Evolutionary conservation across 2,113 vertebrate genomes (phyloP).

Genomic region (Coregonus clupeaformis): DNA sequence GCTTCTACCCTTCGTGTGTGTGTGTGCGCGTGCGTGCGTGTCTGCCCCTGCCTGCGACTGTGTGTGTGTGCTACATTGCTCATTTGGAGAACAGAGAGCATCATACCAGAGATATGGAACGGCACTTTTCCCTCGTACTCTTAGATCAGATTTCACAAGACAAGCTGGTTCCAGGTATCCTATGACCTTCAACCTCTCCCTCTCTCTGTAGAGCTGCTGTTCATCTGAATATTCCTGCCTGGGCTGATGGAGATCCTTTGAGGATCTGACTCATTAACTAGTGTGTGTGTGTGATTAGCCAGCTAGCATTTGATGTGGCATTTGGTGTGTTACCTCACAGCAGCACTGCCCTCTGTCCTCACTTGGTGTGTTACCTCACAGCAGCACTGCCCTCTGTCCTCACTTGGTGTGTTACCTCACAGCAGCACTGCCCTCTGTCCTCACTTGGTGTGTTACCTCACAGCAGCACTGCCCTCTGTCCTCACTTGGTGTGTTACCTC

Average conservation of each 20-base stretch:
- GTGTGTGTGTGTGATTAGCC: slow-evolving; percentile 69
- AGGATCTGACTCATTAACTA: slow-evolving; percentile 67
- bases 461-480: too few species aligned
- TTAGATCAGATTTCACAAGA: slow-evolving; percentile 55
- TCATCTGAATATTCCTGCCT: neutral
- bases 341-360: too few species aligned
- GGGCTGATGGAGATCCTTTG: slow-evolving; percentile 52
- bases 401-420: too few species aligned
- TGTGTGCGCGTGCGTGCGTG: too few species aligned
- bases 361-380: too few species aligned
- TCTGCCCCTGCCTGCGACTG: too few species aligned
- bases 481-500: too few species aligned
- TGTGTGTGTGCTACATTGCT: slow-evolving; percentile 15
- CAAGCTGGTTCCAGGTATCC: slow-evolving; percentile 29
- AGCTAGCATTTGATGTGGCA: slow-evolving; percentile 58
- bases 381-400: too few species aligned
- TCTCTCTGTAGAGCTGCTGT: neutral
- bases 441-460: too few species aligned
- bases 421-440: too few species aligned
- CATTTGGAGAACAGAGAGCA: too few species aligned
- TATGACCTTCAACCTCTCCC: slow-evolving; percentile 43
- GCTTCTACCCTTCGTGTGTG: slow-evolving; percentile 15
- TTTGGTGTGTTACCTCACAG: too few species aligned
- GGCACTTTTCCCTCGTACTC: slow-evolving; percentile 45
- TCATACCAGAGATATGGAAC: slow-evolving; percentile 46